Conservation (phyloP, 2,797 vertebrate genomes). For the Thaleichthys pacificus region DNA sequence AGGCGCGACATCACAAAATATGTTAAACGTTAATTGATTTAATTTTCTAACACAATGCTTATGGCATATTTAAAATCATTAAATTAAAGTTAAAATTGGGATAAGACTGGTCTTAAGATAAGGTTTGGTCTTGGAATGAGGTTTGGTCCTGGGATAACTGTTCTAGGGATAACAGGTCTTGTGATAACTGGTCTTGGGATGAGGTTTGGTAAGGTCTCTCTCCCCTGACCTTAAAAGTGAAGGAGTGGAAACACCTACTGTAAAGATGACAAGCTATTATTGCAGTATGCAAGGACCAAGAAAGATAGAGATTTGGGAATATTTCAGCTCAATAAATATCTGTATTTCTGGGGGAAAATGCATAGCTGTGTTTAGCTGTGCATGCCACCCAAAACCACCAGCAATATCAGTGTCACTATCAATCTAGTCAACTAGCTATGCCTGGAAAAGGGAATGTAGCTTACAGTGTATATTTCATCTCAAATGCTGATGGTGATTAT, state of each 20-base stretch:
- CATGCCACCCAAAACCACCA: not conserved
- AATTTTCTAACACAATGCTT: too few relatives aligned
- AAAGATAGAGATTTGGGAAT: not conserved
- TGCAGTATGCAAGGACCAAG: too few relatives aligned
- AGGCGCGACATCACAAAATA: not conserved
- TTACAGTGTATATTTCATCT: not conserved
- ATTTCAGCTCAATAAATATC: not conserved
- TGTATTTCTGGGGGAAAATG: too few relatives aligned
- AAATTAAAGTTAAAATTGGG: too few relatives aligned
- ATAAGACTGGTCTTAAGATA: too few relatives aligned
- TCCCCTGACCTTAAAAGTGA: constrained; percentile 69
- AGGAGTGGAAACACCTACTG: constrained; percentile 25
- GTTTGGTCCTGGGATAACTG: not conserved
- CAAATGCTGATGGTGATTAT: not conserved
- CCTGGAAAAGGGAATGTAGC: not conserved
- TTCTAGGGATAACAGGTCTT: too few relatives aligned
- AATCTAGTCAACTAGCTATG: not conserved
- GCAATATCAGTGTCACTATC: not conserved
- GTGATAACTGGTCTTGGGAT: too few relatives aligned
- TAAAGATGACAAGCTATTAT: too few relatives aligned
- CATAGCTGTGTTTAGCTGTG: not conserved
- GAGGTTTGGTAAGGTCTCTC: constrained; percentile 29
- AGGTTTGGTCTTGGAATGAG: constrained; percentile 31
- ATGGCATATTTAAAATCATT: too few relatives aligned
- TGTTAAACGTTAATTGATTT: not conserved